Evolutionary conservation across 2,113 vertebrate genomes (phyloP), one percentile per base, ranked within the genome.

Genomic region (Chroicocephalus ridibundus): DNA sequence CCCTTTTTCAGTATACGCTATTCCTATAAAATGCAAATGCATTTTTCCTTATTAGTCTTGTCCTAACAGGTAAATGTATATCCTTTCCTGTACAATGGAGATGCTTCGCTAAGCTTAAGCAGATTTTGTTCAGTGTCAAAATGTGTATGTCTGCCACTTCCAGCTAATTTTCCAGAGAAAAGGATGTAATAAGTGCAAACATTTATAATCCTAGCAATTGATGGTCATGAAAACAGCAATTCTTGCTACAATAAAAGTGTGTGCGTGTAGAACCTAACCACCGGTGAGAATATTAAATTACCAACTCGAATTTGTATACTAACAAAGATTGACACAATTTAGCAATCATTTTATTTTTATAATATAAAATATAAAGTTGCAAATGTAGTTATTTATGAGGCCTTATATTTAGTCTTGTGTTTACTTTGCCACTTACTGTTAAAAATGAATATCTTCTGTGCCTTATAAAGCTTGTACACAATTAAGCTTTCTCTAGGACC

Each of bases 151-250:
- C 49, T 0, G 4, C 34, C n/a, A 38, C 5, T 72, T 51, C 25
- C 62, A 57, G 75, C 19, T 85, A 40, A 84, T 93, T 91, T 91
- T 91, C 89, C 62, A 72, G 74, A 80, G 57, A 91, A 96, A 82
- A 82, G 7, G 15, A 76, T 82, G 25, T 81, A 68, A 51, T 78
- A 84, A 86, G 26, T 19, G 52, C 57, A 91, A 93, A 69, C 49
- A 64, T 85, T 71, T 82, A 61, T 76, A 87, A 91, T 72, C 57
- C 47, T 93, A 69, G 62, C 34, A 82, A 69, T 5, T 38, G 54
- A 61, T 65, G 36, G 81, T 76, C 87, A 89, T 40, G 27, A 82
- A 91, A 93, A 40, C 21, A 90, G 40, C 72, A 86, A n/a, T 86
- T 88, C 22, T 15, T 66, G 17, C 49, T 57, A 65, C 44, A 89